A percentile compares a stretch with the other conserved stretches of the same genome.
phyloP scores from a whole-genome alignment of 1,140 invertebrate species.

The Theocolax elegans region DNA sequence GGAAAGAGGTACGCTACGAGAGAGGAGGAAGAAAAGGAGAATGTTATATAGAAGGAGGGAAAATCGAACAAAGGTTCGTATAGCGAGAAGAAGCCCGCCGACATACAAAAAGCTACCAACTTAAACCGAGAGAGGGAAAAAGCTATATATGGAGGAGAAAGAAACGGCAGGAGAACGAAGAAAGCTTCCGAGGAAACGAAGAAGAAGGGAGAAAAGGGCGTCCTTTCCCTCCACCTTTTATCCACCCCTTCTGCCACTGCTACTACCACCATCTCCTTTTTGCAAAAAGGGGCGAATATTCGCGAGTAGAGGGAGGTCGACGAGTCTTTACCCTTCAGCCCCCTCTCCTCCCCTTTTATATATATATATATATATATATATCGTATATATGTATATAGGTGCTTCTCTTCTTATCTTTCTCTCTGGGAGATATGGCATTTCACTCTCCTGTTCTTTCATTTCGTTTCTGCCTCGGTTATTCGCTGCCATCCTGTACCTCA shows the following conservation, averaged over 20 bases:
- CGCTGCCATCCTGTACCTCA: no score
- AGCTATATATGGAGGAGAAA: constrained; percentile 17
- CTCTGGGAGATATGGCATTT: constrained; percentile 4
- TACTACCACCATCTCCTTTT: not conserved
- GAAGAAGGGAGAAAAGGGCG: constrained; percentile 4
- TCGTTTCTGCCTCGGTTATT: constrained; percentile 3
- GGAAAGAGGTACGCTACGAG: not conserved
- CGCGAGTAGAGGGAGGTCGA: not conserved
- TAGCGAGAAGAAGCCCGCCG: not conserved
- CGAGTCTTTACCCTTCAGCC: not conserved
- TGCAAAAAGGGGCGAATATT: not conserved
- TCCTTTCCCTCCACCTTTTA: not conserved
- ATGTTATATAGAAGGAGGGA: not conserved
- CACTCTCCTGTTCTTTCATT: constrained; percentile 15
- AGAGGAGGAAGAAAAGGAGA: not conserved
- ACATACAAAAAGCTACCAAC: not conserved
- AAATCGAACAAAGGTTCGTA: constrained; percentile 35
- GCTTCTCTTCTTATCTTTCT: constrained; percentile 20
- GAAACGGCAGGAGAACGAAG: not conserved
- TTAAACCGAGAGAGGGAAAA: not conserved
- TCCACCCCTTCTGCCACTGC: constrained; percentile 3
- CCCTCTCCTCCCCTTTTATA: not conserved
- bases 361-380: no score
- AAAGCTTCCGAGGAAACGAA: not conserved
- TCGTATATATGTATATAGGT: no score